Evolutionary conservation across 2,113 vertebrate species (phyloP).

Genomic region (Bagarius yarrelli): DNA sequence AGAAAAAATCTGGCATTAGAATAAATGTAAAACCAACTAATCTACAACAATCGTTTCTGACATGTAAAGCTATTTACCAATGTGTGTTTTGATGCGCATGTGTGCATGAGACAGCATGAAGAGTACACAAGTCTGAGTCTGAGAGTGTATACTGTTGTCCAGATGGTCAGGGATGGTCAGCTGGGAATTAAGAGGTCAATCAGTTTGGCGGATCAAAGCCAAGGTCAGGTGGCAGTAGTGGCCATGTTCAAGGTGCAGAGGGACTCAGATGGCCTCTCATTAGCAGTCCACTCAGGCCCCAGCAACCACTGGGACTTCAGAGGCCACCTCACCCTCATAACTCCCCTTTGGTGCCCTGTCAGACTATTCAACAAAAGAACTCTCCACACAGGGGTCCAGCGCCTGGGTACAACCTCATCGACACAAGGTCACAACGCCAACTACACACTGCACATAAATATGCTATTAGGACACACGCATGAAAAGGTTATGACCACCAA

Average conservation of each 20-base stretch:
- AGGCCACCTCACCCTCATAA: slow-evolving; percentile 39
- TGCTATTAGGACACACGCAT: slow-evolving; percentile 36
- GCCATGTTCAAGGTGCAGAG: slow-evolving; percentile 78
- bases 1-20: neutral
- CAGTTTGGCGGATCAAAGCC: slow-evolving; percentile 77
- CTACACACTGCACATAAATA: slow-evolving; percentile 44
- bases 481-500: slow-evolving; percentile 22
- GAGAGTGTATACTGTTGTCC: slow-evolving; percentile 54
- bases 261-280: slow-evolving; percentile 75
- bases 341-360: slow-evolving; percentile 55
- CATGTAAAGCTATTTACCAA: neutral
- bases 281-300: slow-evolving; percentile 65
- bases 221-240: slow-evolving; percentile 76
- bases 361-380: slow-evolving; percentile 45
- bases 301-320: slow-evolving; percentile 52
- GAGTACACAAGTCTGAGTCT: slow-evolving; percentile 20
- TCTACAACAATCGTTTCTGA: neutral
- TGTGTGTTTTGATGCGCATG: slow-evolving; percentile 26
- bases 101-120: slow-evolving; percentile 39
- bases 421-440: slow-evolving; percentile 39
- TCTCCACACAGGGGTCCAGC: slow-evolving; percentile 35
- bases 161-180: slow-evolving; percentile 67
- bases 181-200: slow-evolving; percentile 71
- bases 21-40: neutral
- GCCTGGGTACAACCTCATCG: slow-evolving; percentile 34